Percentiles rank a stretch among this genome's conserved stretches.
Conservation (phyloP, 2,888 invertebrate species). For the Coleophora flavipennella region DNA sequence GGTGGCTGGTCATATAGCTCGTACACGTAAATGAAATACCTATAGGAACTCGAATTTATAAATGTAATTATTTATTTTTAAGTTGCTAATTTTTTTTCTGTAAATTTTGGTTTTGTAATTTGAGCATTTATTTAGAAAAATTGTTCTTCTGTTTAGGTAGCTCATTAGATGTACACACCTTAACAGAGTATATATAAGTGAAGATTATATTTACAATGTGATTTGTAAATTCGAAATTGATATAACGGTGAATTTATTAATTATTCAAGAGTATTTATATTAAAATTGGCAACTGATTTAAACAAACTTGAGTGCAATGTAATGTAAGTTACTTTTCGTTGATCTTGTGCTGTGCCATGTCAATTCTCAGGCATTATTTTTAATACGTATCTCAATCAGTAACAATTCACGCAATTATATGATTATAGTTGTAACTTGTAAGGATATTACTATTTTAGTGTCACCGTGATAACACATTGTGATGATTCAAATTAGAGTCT, state of each 20-base stretch:
- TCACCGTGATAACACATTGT: conserved; percentile 54
- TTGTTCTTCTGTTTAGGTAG: background rate
- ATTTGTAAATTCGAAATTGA: conserved; percentile 10
- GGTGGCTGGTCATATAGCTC: conserved; percentile 16
- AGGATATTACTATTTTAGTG: conserved; percentile 24
- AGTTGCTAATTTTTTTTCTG: too few species aligned
- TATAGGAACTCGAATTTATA: conserved; percentile 19
- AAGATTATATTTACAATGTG: conserved; percentile 6
- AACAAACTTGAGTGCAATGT: conserved; percentile 41
- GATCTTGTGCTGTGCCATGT: conserved; percentile 44
- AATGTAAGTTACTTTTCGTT: conserved; percentile 30
- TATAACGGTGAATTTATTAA: conserved; percentile 4
- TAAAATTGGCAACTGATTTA: conserved; percentile 17
- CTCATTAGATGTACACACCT: too few species aligned
- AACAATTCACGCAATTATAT: background rate
- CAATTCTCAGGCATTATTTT: conserved; percentile 15
- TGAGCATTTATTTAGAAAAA: conserved; percentile 24
- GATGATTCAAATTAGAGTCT: conserved; percentile 64
- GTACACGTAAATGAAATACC: too few species aligned
- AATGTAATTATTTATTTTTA: conserved; percentile 18
- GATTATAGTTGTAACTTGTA: conserved; percentile 27
- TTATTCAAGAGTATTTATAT: conserved; percentile 12
- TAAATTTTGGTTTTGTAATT: conserved; percentile 19
- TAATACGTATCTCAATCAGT: conserved; percentile 17
- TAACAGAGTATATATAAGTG: background rate